A percentile compares a stretch with the other conserved stretches of the same genome.
Evolutionary conservation across 2,113 vertebrate species (phyloP).

Genomic region (Planiliza haematocheilus): DNA sequence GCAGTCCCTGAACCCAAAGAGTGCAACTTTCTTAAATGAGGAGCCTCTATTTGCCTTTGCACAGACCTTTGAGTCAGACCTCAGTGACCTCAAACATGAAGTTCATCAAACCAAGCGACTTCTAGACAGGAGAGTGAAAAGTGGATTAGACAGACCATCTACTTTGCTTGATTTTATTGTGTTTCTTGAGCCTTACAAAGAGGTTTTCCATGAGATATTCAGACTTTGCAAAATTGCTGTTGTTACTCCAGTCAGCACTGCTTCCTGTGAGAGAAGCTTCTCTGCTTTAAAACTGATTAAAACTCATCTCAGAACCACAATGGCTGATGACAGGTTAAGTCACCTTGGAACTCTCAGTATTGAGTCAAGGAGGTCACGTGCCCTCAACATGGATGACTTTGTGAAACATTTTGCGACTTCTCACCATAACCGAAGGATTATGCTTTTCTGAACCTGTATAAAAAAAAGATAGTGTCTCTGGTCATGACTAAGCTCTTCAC

Average conservation of each 20-base stretch:
- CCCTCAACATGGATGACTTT: constrained; percentile 3
- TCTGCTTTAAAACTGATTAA: constrained; percentile 9
- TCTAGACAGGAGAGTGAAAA: not conserved
- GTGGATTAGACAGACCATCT: not conserved
- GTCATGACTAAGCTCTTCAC: too few relatives aligned
- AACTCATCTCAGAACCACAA: not conserved
- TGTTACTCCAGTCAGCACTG: constrained; percentile 2
- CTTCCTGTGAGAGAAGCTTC: not conserved
- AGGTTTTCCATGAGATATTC: not conserved
- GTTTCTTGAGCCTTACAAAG: constrained; percentile 12
- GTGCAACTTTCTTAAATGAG: constrained; percentile 13
- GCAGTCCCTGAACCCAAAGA: constrained; percentile 5
- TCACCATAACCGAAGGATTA: too few relatives aligned
- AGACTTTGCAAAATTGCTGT: constrained; percentile 1
- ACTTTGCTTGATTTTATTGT: constrained; percentile 8
- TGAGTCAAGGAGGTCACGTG: not conserved
- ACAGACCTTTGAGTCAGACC: constrained; percentile 1
- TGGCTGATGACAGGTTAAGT: constrained; percentile 2
- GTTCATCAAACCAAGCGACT: not conserved
- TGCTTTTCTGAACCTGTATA: too few relatives aligned
- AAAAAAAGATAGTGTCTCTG: too few relatives aligned
- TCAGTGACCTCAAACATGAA: not conserved
- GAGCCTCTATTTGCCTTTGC: constrained; percentile 7
- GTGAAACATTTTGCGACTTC: too few relatives aligned
- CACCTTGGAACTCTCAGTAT: not conserved